These are phyloP conservation scores for Acrossocheilus fasciatus DNA, from an alignment of 2,797 vertebrate genomes.

Conservation along the genomic window DNA sequence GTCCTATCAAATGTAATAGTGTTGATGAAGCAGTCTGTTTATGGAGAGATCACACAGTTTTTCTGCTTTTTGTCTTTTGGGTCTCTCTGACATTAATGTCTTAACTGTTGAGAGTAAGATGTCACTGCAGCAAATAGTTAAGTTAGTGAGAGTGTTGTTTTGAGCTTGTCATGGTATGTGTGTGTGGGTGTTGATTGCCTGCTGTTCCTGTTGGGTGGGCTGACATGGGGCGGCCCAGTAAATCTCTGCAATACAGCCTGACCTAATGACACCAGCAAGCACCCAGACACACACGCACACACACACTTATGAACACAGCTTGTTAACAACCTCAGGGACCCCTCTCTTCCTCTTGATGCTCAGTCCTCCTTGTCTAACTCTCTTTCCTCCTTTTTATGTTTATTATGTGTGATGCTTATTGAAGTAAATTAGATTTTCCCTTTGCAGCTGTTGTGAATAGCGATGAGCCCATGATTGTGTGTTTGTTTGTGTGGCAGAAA, in stretches of 20 bases:
- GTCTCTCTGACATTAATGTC: constrained; percentile 58
- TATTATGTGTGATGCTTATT: constrained; percentile 64
- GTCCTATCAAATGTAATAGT: not conserved
- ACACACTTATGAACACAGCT: constrained; percentile 46
- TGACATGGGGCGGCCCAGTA: constrained; percentile 52
- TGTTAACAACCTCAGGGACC: constrained; percentile 67
- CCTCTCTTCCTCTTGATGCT: constrained; percentile 40
- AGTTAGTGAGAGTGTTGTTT: constrained; percentile 35
- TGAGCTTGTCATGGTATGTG: constrained; percentile 21
- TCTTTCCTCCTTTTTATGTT: constrained; percentile 37
- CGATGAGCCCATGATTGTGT: constrained; percentile 19
- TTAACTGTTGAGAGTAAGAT: constrained; percentile 39
- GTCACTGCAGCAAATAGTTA: constrained; percentile 36
- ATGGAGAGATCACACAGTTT: not conserved
- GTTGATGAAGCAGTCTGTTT: not conserved
- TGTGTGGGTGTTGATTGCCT: constrained; percentile 39
- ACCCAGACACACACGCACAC: constrained; percentile 34
- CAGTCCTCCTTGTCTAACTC: constrained; percentile 31
- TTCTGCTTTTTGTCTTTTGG: constrained; percentile 12
- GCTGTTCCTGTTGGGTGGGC: constrained; percentile 46
- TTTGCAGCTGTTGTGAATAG: constrained; percentile 65
- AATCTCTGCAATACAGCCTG: constrained; percentile 58
- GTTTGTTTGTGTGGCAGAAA: constrained; percentile 73
- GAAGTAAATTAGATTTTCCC: constrained; percentile 73
- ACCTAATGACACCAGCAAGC: constrained; percentile 54